Conservation (phyloP, 1,140 invertebrate genomes). For the Vanessa tameamea region DNA sequence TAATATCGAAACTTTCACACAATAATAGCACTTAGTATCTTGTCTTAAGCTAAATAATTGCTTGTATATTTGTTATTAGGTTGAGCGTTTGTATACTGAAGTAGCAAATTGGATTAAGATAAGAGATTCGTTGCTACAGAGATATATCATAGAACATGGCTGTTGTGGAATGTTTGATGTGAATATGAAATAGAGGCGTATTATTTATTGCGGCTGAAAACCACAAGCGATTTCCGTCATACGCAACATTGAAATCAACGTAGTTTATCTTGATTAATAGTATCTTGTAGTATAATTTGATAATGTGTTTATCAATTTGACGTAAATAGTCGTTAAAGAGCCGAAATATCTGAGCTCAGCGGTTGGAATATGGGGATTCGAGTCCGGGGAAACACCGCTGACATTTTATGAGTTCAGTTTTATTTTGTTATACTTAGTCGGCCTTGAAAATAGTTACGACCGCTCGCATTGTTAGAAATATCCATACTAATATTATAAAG, state of each 20-base stretch:
- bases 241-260: neutral
- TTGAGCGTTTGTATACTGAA: constrained; percentile 10
- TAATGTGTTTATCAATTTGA: neutral
- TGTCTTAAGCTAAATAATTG: constrained; percentile 9
- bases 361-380: no score
- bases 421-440: no score
- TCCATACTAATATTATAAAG: no score
- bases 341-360: no score
- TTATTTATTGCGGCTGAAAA: constrained; percentile 16
- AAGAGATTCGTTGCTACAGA: constrained; percentile 32
- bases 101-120: constrained; percentile 41
- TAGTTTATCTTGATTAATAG: neutral
- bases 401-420: no score
- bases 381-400: no score
- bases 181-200: constrained; percentile 4
- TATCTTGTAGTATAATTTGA: neutral
- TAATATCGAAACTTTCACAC: neutral
- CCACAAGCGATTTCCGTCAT: constrained; percentile 3
- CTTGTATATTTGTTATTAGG: constrained; percentile 2
- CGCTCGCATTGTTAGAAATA: no score
- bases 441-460: no score
- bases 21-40: neutral
- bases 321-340: no score
- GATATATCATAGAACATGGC: constrained; percentile 12
- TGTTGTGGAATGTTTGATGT: constrained; percentile 14